phyloP scores from a whole-genome alignment of 2,888 invertebrate genomes.

The Orthosia gracilis region DNA sequence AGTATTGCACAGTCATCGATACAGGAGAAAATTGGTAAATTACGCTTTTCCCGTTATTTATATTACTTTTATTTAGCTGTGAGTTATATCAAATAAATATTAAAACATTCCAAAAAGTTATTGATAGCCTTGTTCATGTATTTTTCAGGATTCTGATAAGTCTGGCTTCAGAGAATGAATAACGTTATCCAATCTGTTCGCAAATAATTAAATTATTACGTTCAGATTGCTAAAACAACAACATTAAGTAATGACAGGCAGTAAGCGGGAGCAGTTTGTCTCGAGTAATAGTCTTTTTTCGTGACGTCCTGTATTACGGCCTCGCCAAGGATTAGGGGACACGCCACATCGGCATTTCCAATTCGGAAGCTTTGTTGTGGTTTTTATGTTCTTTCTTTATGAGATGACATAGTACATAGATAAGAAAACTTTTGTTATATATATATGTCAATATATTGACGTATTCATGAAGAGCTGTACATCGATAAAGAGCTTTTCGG shows the following conservation, averaged over 20 bases:
- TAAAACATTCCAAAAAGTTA: not conserved
- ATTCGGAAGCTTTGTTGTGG: conserved; percentile 69
- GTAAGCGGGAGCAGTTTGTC: conserved; percentile 71
- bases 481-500: not conserved
- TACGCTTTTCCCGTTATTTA: not conserved
- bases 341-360: conserved; percentile 75
- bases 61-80: conserved; percentile 1
- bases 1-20: not conserved
- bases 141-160: conserved; percentile 4
- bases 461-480: conserved; percentile 5
- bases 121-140: not conserved
- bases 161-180: conserved; percentile 15
- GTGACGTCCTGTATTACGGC: conserved; percentile 79
- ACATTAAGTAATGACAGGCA: conserved; percentile 80
- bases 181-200: conserved; percentile 22
- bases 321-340: conserved; percentile 73
- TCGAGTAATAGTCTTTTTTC: conserved; percentile 80
- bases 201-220: conserved; percentile 36
- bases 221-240: conserved; percentile 65
- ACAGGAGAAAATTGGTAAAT: conserved; percentile 4
- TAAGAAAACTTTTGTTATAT: conserved; percentile 6
- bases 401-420: conserved; percentile 11
- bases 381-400: conserved; percentile 49
- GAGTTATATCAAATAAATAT: not conserved
- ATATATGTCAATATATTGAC: not conserved